Percentiles rank a stretch among this genome's conserved stretches.
Conservation (phyloP, 2,888 invertebrate species). For the Habrosyne pyritoides region DNA sequence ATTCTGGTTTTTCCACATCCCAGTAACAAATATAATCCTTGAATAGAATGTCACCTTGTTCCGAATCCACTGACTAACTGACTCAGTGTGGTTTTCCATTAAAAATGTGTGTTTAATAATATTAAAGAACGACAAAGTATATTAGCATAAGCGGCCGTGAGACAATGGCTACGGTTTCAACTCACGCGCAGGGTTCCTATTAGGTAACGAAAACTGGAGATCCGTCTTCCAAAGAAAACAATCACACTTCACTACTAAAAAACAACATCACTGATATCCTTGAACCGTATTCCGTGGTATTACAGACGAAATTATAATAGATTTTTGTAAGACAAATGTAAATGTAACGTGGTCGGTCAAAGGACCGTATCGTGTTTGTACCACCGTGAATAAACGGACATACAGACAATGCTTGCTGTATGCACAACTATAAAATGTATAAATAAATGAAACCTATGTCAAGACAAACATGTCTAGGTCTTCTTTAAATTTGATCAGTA, state of each 20-base stretch:
- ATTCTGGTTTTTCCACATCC: constrained; percentile 6
- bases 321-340: constrained; percentile 14
- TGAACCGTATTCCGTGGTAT: background rate
- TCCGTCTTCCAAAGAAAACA: constrained; percentile 49
- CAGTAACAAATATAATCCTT: constrained; percentile 28
- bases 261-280: background rate
- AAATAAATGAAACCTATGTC: constrained; percentile 41
- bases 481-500: constrained; percentile 24
- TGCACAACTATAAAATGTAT: constrained; percentile 62
- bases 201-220: constrained; percentile 65
- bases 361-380: constrained; percentile 71
- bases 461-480: constrained; percentile 19
- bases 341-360: constrained; percentile 30
- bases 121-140: constrained; percentile 43
- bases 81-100: constrained; percentile 55
- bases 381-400: constrained; percentile 77
- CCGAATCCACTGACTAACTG: constrained; percentile 30
- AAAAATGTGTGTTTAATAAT: constrained; percentile 52
- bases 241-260: constrained; percentile 15
- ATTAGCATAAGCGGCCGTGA: constrained; percentile 65
- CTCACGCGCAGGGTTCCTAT: constrained; percentile 69
- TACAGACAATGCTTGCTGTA: constrained; percentile 58
- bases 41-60: constrained; percentile 30
- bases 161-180: constrained; percentile 62
- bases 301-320: constrained; percentile 28